Evolutionary conservation across 2,888 invertebrate species (phyloP), one percentile per base, ranked within the genome.

Genomic region (Morpho achilles): DNA sequence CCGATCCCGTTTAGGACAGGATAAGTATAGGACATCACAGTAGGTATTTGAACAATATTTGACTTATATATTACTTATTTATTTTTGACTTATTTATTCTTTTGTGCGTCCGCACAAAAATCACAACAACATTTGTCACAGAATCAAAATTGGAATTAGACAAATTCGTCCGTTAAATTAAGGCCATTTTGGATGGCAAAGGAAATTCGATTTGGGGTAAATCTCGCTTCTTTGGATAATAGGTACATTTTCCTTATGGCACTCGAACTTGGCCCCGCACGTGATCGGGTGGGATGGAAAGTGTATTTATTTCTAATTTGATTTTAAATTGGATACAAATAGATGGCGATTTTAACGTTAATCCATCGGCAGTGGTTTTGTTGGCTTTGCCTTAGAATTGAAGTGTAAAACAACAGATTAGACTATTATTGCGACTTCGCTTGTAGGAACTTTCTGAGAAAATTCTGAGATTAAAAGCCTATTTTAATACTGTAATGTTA

Each of bases 81-180:
- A n/a, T n/a, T n/a, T n/a, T n/a, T n/a, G n/a, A n/a, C n/a, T n/a
- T n/a, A n/a, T n/a, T n/a, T n/a, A n/a, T n/a, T n/a, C n/a, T n/a
- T n/a, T n/a, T n/a, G n/a, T n/a, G n/a, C n/a, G n/a, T n/a, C 73
- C 72, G 85, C 85, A 87, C 87, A 84, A 85, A 85, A 85, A 87
- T 86, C 83, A 83, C 80, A 81, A 83, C 80, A 81, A 87, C 85
- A 86, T 89, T 87, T 84, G 85, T 87, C 87, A 87, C 85, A 80
- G 87, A 79, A 82, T 82, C 84, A 84, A 86, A 87, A 88, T 88
- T 82, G 85, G 87, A 88, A 89, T 89, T 87, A 87, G 83, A 88
- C 87, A 87, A 88, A 88, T 88, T 88, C 87, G 84, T 80, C 84
- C 84, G 87, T 89, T 87, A 88, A 89, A 89, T 89, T 89, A 88